Percentiles rank a stretch among this genome's conserved stretches.
Conservation (phyloP, 1,140 invertebrate species). For the Drosophila takahashii region DNA sequence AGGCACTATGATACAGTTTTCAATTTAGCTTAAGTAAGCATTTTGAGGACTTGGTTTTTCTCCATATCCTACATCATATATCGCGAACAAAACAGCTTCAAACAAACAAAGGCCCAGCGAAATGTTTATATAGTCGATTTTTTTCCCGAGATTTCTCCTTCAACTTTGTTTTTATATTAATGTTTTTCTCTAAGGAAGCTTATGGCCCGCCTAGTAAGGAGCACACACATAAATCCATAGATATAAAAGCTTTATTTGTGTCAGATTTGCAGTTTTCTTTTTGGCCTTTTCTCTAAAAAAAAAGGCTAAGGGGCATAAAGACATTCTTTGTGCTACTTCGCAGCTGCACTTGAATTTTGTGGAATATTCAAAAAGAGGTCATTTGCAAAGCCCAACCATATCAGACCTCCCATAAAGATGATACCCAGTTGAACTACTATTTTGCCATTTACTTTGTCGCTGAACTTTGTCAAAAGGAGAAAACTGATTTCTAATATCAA, state of each 20-base stretch:
- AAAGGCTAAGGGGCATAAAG: slow-evolving; percentile 1
- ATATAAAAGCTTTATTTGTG: slow-evolving; percentile 20
- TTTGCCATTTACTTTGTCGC: slow-evolving; percentile 18
- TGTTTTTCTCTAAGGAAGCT: slow-evolving; percentile 33
- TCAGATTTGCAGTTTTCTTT: slow-evolving; percentile 13
- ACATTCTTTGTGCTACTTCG: neutral
- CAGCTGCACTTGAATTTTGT: slow-evolving; percentile 26
- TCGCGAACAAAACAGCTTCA: slow-evolving; percentile 1
- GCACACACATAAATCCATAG: slow-evolving; percentile 6
- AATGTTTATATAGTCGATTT: slow-evolving; percentile 35
- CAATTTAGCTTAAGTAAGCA: neutral
- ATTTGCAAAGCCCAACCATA: neutral
- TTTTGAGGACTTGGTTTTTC: neutral
- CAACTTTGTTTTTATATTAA: slow-evolving; percentile 25
- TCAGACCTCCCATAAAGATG: neutral
- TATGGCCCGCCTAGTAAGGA: slow-evolving; percentile 26
- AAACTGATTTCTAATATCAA: slow-evolving; percentile 19
- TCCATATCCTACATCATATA: neutral
- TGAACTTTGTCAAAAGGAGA: neutral
- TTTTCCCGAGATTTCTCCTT: slow-evolving; percentile 2
- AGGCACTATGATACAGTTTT: neutral
- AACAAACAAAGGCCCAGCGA: slow-evolving; percentile 19
- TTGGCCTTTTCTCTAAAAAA: neutral
- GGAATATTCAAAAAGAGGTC: slow-evolving; percentile 9
- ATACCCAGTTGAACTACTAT: neutral